A percentile compares a stretch with the other conserved stretches of the same genome.
These are phyloP conservation scores for Invenusta paracnida DNA, from an alignment of 2,888 invertebrate genomes.

Conservation along the genomic window DNA sequence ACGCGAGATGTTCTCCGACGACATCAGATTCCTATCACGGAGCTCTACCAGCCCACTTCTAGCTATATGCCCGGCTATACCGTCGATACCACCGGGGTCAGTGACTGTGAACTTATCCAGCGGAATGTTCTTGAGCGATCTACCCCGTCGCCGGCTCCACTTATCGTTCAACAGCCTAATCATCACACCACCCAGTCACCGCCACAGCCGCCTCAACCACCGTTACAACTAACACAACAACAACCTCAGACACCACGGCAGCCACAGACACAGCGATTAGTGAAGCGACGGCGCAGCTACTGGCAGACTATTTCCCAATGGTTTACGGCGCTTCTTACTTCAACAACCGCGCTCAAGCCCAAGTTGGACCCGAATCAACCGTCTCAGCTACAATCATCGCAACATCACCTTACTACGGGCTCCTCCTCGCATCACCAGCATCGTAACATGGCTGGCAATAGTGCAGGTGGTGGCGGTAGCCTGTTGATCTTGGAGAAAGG, in stretches of 20 bases:
- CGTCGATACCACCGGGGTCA: background rate
- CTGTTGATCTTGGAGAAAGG: too few species aligned
- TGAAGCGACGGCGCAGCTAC: background rate
- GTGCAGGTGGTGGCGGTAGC: too few species aligned
- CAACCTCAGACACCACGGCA: background rate
- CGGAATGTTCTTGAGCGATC: background rate
- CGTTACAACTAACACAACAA: background rate
- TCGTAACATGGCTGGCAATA: too few species aligned
- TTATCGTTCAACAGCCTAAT: background rate
- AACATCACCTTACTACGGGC: background rate
- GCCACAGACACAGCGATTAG: background rate
- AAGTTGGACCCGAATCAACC: too few species aligned
- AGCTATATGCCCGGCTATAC: background rate
- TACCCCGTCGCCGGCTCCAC: background rate
- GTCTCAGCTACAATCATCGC: too few species aligned
- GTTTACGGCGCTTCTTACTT: background rate
- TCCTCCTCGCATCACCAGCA: background rate
- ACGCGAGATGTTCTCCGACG: constrained; percentile 57
- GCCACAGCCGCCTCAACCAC: background rate
- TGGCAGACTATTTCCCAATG: background rate
- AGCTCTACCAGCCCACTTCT: background rate
- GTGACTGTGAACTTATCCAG: background rate
- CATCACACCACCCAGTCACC: background rate
- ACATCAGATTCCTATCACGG: background rate
- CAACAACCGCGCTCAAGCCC: background rate